phyloP scores from a whole-genome alignment of 2,797 vertebrate genomes.

The Varecia variegata region DNA sequence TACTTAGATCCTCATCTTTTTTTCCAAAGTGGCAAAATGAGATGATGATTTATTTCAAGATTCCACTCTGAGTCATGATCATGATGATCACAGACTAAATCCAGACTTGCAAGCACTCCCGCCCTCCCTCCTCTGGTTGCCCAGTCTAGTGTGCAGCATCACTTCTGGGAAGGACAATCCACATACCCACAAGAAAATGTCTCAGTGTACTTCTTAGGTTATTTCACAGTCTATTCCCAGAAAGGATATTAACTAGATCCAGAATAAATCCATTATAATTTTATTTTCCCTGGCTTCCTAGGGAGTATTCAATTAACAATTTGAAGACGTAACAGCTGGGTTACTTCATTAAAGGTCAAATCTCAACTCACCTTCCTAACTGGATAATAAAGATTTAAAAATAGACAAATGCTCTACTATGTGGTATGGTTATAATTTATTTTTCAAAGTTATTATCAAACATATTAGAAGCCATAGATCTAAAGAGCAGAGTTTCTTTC shows the following conservation, averaged over 20 bases:
- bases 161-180: constrained; percentile 64
- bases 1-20: background rate
- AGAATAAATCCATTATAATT: constrained; percentile 47
- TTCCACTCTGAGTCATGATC: constrained; percentile 2
- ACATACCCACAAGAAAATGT: constrained; percentile 58
- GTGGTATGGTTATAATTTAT: background rate
- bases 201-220: constrained; percentile 40
- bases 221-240: constrained; percentile 56
- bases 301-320: constrained; percentile 2
- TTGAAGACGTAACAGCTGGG: background rate
- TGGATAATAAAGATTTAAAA: constrained; percentile 6
- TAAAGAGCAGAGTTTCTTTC: background rate
- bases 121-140: background rate
- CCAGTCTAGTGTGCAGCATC: background rate
- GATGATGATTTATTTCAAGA: constrained; percentile 1
- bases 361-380: background rate
- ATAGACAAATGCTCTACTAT: background rate
- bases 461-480: background rate
- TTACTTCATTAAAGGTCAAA: background rate
- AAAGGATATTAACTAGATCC: constrained; percentile 46
- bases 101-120: background rate
- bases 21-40: background rate
- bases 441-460: background rate
- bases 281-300: constrained; percentile 55
- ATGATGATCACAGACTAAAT: background rate